Conservation (phyloP, 2,113 vertebrate species). For the Bombycilla garrulus region DNA sequence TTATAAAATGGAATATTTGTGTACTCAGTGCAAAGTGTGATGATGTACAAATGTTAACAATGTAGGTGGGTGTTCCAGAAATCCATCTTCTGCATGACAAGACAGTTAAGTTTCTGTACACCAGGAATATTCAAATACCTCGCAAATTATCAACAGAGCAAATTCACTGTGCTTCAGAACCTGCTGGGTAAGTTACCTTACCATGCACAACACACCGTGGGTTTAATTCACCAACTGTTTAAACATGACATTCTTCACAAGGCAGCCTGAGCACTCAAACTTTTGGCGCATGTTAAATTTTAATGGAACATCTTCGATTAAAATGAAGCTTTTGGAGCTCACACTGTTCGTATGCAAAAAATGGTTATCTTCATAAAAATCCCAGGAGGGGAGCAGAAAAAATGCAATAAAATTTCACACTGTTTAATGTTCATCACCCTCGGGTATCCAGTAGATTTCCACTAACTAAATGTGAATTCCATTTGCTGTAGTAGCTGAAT, state of each 20-base stretch:
- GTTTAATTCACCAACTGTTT: conserved; percentile 29
- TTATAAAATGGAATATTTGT: background rate
- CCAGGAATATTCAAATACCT: background rate
- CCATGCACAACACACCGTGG: background rate
- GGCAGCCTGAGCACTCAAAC: background rate
- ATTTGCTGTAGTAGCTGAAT: conserved; percentile 24
- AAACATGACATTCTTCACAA: conserved; percentile 18
- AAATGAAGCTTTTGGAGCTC: conserved; percentile 53
- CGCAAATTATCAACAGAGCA: background rate
- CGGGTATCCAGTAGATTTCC: conserved; percentile 61
- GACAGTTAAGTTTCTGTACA: background rate
- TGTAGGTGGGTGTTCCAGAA: background rate
- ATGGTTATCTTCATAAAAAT: conserved; percentile 44
- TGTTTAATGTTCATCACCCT: conserved; percentile 70
- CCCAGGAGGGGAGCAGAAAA: conserved; percentile 54
- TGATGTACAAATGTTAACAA: background rate
- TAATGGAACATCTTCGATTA: conserved; percentile 46
- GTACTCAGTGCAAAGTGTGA: background rate
- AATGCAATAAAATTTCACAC: conserved; percentile 66
- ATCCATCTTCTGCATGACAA: background rate
- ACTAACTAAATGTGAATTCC: conserved; percentile 65
- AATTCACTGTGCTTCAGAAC: background rate
- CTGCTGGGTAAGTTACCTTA: conserved; percentile 17
- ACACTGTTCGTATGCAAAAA: conserved; percentile 48
- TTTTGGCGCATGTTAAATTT: conserved; percentile 40